These are phyloP conservation scores for Eilema griseolum DNA, from an alignment of 2,888 invertebrate species.

Conservation along the genomic window DNA sequence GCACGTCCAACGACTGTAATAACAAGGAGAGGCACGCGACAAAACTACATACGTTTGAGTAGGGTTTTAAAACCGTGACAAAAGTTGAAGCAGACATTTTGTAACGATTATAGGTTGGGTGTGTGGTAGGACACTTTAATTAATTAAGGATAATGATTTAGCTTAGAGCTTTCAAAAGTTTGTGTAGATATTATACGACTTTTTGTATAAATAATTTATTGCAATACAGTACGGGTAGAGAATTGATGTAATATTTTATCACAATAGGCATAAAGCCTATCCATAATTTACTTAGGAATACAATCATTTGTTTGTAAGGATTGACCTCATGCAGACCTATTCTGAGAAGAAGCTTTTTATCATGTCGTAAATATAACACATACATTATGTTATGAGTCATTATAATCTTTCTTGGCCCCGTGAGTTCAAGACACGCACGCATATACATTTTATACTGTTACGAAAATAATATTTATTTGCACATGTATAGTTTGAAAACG, in stretches of 20 bases:
- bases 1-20: slow-evolving; percentile 59
- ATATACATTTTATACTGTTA: slow-evolving; percentile 4
- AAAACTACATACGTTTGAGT: slow-evolving; percentile 43
- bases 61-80: slow-evolving; percentile 67
- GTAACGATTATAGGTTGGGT: neutral
- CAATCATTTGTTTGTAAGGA: neutral
- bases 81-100: neutral
- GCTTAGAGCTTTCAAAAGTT: neutral
- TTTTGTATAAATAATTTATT: neutral
- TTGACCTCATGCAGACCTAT: neutral
- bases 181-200: too few species aligned
- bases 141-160: neutral
- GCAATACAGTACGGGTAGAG: neutral
- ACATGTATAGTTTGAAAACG: slow-evolving; percentile 34
- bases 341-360: neutral
- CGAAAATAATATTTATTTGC: slow-evolving; percentile 18
- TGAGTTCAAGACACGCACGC: neutral
- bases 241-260: neutral
- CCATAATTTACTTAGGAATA: neutral
- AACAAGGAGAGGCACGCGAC: slow-evolving; percentile 70
- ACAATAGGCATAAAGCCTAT: neutral
- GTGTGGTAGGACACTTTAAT: neutral
- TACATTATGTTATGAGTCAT: neutral
- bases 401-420: neutral
- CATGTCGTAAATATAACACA: neutral